A percentile compares a stretch with the other conserved stretches of the same genome.
Conservation (phyloP, 2,797 vertebrate species). For the Acanthurus tractus region DNA sequence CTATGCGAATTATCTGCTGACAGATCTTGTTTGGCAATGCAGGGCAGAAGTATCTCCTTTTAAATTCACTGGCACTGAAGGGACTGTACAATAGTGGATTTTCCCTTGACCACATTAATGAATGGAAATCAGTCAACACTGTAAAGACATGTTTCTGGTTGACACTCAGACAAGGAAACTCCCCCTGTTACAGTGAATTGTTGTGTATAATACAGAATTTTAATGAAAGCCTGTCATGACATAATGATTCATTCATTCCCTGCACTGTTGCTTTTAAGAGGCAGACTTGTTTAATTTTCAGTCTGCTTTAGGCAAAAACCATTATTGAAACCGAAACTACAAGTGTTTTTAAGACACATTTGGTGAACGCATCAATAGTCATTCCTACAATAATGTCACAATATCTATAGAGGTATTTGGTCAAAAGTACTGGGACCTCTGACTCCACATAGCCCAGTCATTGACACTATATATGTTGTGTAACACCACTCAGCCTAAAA, state of each 20-base stretch:
- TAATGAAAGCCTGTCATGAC: not conserved
- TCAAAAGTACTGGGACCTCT: too few species aligned
- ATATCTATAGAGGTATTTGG: too few species aligned
- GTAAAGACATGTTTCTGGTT: not conserved
- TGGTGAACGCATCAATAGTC: too few species aligned
- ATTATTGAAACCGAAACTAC: not conserved
- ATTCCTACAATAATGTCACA: too few species aligned
- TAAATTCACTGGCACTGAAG: not conserved
- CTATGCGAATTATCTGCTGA: constrained; percentile 6
- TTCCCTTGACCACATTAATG: not conserved
- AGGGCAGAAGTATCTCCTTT: not conserved
- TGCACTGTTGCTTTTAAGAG: not conserved
- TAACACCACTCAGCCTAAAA: too few species aligned
- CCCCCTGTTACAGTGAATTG: not conserved
- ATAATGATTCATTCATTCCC: constrained; percentile 5
- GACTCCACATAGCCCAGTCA: too few species aligned
- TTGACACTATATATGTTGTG: too few species aligned
- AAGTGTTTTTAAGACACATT: not conserved
- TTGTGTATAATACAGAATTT: not conserved
- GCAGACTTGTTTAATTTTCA: not conserved
- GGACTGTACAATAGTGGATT: constrained; percentile 26
- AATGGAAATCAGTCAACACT: not conserved
- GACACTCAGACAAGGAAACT: not conserved
- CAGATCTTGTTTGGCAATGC: not conserved
- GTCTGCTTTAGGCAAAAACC: not conserved